Evolutionary conservation across 1,140 invertebrate species (phyloP).

Genomic region (Halotydeus destructor): DNA sequence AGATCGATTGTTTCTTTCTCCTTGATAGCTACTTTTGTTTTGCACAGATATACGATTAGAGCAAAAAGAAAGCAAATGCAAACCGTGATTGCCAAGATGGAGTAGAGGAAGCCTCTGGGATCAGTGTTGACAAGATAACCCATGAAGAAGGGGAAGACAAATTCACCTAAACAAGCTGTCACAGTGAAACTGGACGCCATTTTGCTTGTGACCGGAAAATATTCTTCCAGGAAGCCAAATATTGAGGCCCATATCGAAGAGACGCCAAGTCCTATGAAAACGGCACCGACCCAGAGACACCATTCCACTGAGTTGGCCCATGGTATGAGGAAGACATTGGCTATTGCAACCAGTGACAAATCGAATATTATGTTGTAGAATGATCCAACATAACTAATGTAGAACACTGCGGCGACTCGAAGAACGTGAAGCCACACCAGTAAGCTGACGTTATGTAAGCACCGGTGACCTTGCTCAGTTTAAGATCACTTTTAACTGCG

Average conservation of each 20-base stretch:
- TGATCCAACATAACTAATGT: no score
- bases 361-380: not conserved
- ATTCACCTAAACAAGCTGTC: constrained; percentile 29
- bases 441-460: constrained; percentile 27
- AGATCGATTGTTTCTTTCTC: no score
- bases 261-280: constrained; percentile 29
- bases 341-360: no score
- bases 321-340: no score
- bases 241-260: constrained; percentile 29
- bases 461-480: constrained; percentile 23
- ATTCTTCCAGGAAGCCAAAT: constrained; percentile 29
- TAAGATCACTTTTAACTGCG: constrained; percentile 21
- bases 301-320: no score
- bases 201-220: constrained; percentile 28
- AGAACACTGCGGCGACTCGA: constrained; percentile 9
- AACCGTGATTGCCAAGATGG: no score
- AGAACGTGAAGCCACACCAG: constrained; percentile 29
- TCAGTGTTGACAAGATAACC: no score
- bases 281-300: no score
- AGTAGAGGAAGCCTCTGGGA: no score
- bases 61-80: no score
- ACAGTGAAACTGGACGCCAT: constrained; percentile 29
- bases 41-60: no score
- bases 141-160: constrained; percentile 25
- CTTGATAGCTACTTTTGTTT: no score